Base-by-base conservation (phyloP, 2,888 invertebrate genomes). In the Andrena praecox region DNA sequence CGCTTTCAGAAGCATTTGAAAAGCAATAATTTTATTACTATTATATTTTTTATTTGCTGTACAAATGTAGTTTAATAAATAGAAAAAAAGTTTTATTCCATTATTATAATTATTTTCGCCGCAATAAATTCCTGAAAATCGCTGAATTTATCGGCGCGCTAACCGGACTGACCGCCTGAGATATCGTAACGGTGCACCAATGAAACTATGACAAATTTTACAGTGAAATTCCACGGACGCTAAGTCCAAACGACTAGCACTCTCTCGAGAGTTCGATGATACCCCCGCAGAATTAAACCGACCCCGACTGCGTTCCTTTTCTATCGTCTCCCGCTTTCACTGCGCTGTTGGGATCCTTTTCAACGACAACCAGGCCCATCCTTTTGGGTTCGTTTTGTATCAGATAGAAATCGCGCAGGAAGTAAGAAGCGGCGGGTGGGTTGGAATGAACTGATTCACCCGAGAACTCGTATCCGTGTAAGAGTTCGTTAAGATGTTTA, bases 381-480 rank as follows among this genome's bases (percentile, higher is more conserved):
- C 70, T 75, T 64, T 77, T 29, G 35, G 63, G 74, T 72, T 84
- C 31, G 71, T 81, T 76, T 84, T 72, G 33, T 70, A 79, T 73
- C n/a, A 64, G 71, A 87, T 88, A 87, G 89, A 90, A 89, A 91
- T 90, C 89, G 75, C 84, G 85, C 88, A 87, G 91, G 91, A 91
- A 90, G 90, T 87, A 86, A 90, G 54, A 10, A 27, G 87, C 86
- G 89, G 59, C 85, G 79, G 80, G 83, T 86, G 83, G 90, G 86
- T 85, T 42, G 89, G 83, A 70, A 59, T 75, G 72, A 67, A 66
- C 66, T 27, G 31, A 75, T 74, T 68, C 27, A 33, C 31, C 2
- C n/a, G 42, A 12, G 24, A n/a, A n/a, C 10, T 7, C 27, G 24
- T 10, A 20, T 35, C 5, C 20, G 8, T 8, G n/a, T 42, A 54